Evolutionary conservation across 2,888 invertebrate genomes (phyloP).

Genomic region (Acleris sparsana): DNA sequence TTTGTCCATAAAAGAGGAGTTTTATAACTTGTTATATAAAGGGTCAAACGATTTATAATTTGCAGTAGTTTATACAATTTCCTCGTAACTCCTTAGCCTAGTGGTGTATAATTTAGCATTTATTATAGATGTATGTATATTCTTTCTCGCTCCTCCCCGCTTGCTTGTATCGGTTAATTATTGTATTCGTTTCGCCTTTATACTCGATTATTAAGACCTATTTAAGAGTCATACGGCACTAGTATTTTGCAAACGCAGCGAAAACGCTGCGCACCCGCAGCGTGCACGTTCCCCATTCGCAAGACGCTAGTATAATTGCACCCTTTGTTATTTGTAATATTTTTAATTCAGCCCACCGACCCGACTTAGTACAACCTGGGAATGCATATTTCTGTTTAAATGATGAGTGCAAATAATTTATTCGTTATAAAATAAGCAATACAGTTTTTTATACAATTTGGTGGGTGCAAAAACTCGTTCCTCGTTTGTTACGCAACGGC

Average conservation of each 20-base stretch:
- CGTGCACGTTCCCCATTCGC: too few relatives aligned
- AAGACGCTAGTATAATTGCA: conserved; percentile 16
- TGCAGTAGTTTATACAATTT: background rate
- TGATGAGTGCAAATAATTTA: conserved; percentile 18
- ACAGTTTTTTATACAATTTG: conserved; percentile 9
- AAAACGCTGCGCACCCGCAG: too few relatives aligned
- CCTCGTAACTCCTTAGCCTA: background rate
- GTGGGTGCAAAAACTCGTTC: conserved; percentile 7
- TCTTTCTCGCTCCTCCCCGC: conserved; percentile 49
- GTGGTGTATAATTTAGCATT: conserved; percentile 51
- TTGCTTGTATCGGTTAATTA: background rate
- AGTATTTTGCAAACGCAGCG: too few relatives aligned
- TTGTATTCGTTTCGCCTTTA: conserved; percentile 10
- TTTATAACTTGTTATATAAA: background rate
- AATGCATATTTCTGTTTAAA: background rate
- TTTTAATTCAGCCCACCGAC: conserved; percentile 30
- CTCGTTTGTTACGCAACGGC: background rate
- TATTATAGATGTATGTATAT: conserved; percentile 58
- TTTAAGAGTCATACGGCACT: too few relatives aligned
- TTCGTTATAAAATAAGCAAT: conserved; percentile 17
- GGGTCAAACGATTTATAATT: background rate
- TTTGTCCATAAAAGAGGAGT: conserved; percentile 1
- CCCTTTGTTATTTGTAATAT: conserved; percentile 33
- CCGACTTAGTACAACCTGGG: conserved; percentile 1
- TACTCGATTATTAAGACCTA: too few relatives aligned